A percentile compares a stretch with the other conserved stretches of the same genome.
phyloP scores from a whole-genome alignment of 2,797 vertebrate genomes.

The Crocidura indochinensis region DNA sequence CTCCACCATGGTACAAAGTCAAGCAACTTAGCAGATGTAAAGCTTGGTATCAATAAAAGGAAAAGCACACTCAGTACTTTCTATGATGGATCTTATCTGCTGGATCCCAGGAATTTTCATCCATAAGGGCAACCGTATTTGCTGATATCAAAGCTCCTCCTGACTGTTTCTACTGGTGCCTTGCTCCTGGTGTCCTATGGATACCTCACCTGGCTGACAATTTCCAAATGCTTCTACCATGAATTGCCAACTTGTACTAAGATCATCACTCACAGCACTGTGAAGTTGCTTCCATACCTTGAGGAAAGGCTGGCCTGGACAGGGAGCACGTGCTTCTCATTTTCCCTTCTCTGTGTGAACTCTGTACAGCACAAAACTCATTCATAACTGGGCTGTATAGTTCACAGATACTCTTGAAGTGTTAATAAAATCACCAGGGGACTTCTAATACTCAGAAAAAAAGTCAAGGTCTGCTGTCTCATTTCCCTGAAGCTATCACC shows the following conservation, averaged over 20 bases:
- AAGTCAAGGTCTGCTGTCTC: not conserved
- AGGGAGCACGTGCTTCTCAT: not conserved
- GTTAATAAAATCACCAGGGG: not conserved
- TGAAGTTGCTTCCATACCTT: not conserved
- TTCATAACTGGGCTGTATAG: not conserved
- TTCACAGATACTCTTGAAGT: not conserved
- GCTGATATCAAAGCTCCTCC: not conserved
- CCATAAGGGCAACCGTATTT: not conserved
- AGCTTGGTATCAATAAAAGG: not conserved
- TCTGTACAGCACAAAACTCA: not conserved
- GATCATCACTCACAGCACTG: not conserved
- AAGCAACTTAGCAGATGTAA: not conserved
- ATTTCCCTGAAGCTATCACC: not conserved
- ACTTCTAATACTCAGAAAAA: not conserved
- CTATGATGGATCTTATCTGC: not conserved
- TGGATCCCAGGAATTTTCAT: not conserved
- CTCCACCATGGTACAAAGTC: constrained; percentile 13
- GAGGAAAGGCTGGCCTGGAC: not conserved
- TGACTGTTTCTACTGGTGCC: not conserved
- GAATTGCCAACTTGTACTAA: not conserved
- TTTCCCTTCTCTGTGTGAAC: not conserved
- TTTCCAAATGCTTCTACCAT: constrained; percentile 23
- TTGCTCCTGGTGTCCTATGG: not conserved
- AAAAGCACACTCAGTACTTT: not conserved
- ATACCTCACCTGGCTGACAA: not conserved